phyloP scores from a whole-genome alignment of 92 coral and sea anemone species.

The Blastomussa wellsi region DNA sequence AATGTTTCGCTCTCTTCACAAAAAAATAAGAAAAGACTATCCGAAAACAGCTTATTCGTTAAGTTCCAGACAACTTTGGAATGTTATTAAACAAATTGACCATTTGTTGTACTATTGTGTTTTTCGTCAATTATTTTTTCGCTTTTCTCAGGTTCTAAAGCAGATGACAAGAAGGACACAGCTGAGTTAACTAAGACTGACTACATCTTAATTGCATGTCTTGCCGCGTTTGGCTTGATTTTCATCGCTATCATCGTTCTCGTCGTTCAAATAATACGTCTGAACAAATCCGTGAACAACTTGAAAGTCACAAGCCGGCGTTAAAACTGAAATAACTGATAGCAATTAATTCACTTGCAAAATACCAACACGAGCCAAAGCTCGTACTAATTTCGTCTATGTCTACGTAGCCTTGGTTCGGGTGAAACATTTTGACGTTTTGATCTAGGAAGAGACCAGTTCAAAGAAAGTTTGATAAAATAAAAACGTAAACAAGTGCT shows the following conservation, averaged over 20 bases:
- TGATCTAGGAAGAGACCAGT: too few relatives aligned
- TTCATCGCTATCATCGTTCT: slow-evolving; percentile 16
- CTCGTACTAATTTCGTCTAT: background rate
- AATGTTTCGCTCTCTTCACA: too few relatives aligned
- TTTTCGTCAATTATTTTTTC: background rate
- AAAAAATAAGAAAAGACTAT: too few relatives aligned
- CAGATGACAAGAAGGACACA: background rate
- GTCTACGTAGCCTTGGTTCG: background rate
- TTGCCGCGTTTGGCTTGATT: slow-evolving; percentile 4
- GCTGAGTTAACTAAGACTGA: background rate
- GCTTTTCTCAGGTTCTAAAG: background rate
- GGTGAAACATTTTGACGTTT: too few relatives aligned
- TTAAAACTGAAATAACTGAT: background rate
- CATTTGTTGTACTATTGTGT: background rate
- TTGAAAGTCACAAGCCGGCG: slow-evolving; percentile 4
- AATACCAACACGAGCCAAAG: background rate
- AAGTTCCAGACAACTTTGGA: too few relatives aligned
- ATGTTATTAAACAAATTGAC: too few relatives aligned
- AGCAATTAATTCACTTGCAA: too few relatives aligned
- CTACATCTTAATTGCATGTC: slow-evolving; percentile 19
- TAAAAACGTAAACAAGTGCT: too few relatives aligned
- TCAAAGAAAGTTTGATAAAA: too few relatives aligned
- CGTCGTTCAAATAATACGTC: background rate
- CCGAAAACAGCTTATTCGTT: too few relatives aligned
- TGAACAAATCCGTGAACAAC: slow-evolving; percentile 15